Evolutionary conservation across 1,140 invertebrate genomes (phyloP).

Genomic region (Listronotus bonariensis): DNA sequence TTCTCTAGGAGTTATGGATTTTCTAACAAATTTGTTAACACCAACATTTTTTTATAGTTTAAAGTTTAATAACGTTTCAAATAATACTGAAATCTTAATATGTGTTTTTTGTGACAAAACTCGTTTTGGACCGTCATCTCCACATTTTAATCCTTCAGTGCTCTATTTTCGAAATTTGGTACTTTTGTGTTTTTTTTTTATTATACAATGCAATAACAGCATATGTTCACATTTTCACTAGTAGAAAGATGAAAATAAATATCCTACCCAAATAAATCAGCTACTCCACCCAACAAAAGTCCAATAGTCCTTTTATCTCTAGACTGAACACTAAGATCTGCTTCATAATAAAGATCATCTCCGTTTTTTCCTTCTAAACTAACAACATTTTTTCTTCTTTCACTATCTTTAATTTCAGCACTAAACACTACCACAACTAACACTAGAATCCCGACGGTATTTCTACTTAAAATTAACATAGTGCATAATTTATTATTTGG

Average conservation of each 20-base stretch:
- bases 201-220: no score
- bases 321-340: slow-evolving; percentile 15
- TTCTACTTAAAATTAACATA: slow-evolving; percentile 18
- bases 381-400: not conserved
- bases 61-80: no score
- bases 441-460: slow-evolving; percentile 17
- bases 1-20: no score
- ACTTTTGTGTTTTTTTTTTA: no score
- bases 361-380: not conserved
- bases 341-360: slow-evolving; percentile 17
- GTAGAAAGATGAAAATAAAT: not conserved
- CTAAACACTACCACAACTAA: slow-evolving; percentile 25
- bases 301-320: slow-evolving; percentile 37
- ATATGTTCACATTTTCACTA: no score
- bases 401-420: slow-evolving; percentile 15
- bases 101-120: no score
- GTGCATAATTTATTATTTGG: slow-evolving; percentile 11
- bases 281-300: slow-evolving; percentile 26
- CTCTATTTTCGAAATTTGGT: no score
- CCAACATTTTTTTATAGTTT: no score
- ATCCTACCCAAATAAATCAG: slow-evolving; percentile 34
- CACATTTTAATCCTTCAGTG: no score
- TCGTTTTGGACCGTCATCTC: no score
- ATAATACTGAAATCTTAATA: no score
- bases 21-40: no score